Evolutionary conservation across 2,797 vertebrate species (phyloP).

Genomic region (Alosa sapidissima): DNA sequence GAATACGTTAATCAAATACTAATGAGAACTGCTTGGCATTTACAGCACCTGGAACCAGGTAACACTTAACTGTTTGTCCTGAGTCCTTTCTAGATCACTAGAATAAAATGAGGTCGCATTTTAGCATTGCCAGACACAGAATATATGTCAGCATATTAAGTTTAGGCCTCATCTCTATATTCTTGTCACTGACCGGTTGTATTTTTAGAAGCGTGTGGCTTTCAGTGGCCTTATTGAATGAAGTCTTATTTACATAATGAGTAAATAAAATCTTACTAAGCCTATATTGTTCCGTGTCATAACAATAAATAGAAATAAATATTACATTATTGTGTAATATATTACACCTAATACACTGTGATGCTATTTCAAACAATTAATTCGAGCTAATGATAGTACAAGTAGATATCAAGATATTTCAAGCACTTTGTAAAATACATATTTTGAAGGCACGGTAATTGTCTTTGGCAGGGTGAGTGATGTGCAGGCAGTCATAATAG

Average conservation of each 20-base stretch:
- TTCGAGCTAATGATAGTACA: neutral
- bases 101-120: neutral
- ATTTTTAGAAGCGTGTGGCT: neutral
- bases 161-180: neutral
- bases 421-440: neutral
- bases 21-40: conserved; percentile 2
- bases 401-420: neutral
- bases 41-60: conserved; percentile 8
- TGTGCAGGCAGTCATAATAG: conserved; percentile 3
- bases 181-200: neutral
- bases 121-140: neutral
- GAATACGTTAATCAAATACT: neutral
- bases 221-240: neutral
- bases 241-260: neutral
- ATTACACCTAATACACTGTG: neutral
- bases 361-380: neutral
- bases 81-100: neutral
- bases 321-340: neutral
- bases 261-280: neutral
- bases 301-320: conserved; percentile 17
- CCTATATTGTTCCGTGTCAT: neutral
- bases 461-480: conserved; percentile 25
- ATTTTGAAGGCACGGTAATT: neutral
- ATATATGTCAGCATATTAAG: neutral
- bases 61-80: neutral